Percentiles rank a stretch among this genome's conserved stretches.
phyloP scores from a whole-genome alignment of 2,888 invertebrate genomes.

The Agrochola lychnidis region DNA sequence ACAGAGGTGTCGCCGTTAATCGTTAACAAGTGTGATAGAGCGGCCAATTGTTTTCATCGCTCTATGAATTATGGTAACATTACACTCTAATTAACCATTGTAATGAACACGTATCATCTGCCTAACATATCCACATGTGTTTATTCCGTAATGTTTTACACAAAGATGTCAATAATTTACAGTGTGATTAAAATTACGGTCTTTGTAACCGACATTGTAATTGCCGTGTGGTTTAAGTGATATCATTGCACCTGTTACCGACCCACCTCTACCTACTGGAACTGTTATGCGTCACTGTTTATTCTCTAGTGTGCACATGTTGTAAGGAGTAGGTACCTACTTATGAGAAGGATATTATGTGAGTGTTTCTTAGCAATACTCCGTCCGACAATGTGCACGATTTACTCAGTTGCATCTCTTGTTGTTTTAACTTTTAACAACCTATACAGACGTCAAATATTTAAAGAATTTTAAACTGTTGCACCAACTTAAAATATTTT shows the following conservation, averaged over 20 bases:
- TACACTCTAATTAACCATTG: constrained; percentile 50
- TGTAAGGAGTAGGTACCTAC: constrained; percentile 8
- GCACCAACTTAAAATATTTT: background rate
- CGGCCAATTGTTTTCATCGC: constrained; percentile 54
- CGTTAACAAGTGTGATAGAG: constrained; percentile 50
- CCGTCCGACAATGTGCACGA: constrained; percentile 22
- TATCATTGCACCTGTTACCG: constrained; percentile 51
- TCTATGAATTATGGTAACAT: constrained; percentile 47
- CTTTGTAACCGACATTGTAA: constrained; percentile 35
- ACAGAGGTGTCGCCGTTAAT: constrained; percentile 41
- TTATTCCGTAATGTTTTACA: constrained; percentile 22
- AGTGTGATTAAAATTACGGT: constrained; percentile 41
- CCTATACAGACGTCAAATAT: constrained; percentile 11
- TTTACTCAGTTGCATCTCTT: constrained; percentile 34
- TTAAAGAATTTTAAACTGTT: no score
- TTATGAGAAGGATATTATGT: constrained; percentile 1
- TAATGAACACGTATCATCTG: constrained; percentile 49
- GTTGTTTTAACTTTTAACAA: constrained; percentile 13
- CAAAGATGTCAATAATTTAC: constrained; percentile 17
- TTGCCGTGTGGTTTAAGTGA: constrained; percentile 37
- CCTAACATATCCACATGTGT: constrained; percentile 30
- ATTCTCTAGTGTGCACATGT: constrained; percentile 28
- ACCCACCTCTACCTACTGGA: constrained; percentile 18
- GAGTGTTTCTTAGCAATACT: constrained; percentile 29
- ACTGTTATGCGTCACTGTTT: constrained; percentile 41